These are phyloP conservation scores for Parapristionchus giblindavisi DNA, from an alignment of 2,888 invertebrate genomes.

Conservation along the genomic window DNA sequence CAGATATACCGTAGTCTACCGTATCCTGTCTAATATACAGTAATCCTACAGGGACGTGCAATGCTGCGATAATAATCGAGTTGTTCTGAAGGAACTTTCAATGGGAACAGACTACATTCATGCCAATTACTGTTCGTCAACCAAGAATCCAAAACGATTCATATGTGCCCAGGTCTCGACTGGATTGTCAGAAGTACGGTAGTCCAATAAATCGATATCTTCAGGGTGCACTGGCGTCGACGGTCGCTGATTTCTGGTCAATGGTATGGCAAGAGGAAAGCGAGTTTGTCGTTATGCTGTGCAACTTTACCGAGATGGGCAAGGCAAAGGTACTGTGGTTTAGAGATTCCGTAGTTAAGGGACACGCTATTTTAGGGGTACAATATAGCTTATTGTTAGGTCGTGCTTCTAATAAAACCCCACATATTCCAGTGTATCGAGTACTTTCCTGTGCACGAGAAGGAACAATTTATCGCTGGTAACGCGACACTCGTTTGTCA, in stretches of 20 bases:
- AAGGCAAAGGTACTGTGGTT: constrained; percentile 12
- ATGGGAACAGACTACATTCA: constrained; percentile 29
- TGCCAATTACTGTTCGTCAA: constrained; percentile 21
- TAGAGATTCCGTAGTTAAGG: too few relatives aligned
- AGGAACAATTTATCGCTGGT: constrained; percentile 11
- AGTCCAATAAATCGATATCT: too few relatives aligned
- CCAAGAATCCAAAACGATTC: constrained; percentile 32
- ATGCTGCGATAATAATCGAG: constrained; percentile 24
- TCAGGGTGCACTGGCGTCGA: constrained; percentile 18
- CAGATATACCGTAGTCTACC: constrained; percentile 7
- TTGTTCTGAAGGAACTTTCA: constrained; percentile 25
- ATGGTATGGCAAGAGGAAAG: constrained; percentile 31
- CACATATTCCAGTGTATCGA: constrained; percentile 22
- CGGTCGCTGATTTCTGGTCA: constrained; percentile 26
- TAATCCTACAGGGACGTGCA: constrained; percentile 22
- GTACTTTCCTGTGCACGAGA: constrained; percentile 25
- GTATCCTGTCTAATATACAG: too few relatives aligned
- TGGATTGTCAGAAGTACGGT: too few relatives aligned
- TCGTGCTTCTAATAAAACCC: too few relatives aligned
- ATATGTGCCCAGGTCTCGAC: constrained; percentile 32
- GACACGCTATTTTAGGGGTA: too few relatives aligned
- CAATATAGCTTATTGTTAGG: too few relatives aligned
- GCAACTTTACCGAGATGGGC: constrained; percentile 34
- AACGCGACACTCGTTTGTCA: constrained; percentile 11
- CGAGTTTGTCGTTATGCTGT: constrained; percentile 36